phyloP scores from a whole-genome alignment of 2,113 vertebrate species.

The Syrmaticus mikado region DNA sequence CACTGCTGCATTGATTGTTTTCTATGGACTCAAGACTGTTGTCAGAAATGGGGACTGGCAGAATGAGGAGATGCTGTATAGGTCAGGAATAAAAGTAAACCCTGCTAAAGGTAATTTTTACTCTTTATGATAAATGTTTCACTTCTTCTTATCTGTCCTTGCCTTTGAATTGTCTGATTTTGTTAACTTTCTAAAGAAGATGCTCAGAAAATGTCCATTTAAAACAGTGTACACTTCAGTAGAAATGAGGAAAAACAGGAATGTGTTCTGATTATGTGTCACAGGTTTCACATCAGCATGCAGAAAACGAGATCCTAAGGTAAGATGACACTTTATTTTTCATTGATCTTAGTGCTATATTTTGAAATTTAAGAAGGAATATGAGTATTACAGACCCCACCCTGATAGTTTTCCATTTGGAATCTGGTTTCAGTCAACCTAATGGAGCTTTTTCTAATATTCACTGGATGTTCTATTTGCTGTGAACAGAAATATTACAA shows the following conservation, averaged over 20 bases:
- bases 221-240: neutral
- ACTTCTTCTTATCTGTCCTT: constrained; percentile 7
- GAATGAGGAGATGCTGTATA: constrained; percentile 98
- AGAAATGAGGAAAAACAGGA: neutral
- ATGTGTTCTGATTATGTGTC: constrained; percentile 11
- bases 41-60: constrained; percentile 96
- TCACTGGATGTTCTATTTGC: neutral
- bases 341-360: neutral
- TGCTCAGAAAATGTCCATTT: neutral
- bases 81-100: constrained; percentile 98
- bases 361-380: neutral
- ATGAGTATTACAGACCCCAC: neutral
- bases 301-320: neutral
- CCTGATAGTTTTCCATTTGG: neutral
- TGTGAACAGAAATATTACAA: neutral
- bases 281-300: neutral
- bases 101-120: constrained; percentile 94
- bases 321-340: constrained; percentile 14
- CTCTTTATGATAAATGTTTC: constrained; percentile 13
- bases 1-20: constrained; percentile 86
- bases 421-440: neutral
- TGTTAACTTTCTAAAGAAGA: neutral
- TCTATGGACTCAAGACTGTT: constrained; percentile 92
- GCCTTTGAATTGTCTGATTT: constrained; percentile 5
- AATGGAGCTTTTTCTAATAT: neutral